Conservation (phyloP, 2,888 invertebrate genomes). For the Agrotis ipsilon region DNA sequence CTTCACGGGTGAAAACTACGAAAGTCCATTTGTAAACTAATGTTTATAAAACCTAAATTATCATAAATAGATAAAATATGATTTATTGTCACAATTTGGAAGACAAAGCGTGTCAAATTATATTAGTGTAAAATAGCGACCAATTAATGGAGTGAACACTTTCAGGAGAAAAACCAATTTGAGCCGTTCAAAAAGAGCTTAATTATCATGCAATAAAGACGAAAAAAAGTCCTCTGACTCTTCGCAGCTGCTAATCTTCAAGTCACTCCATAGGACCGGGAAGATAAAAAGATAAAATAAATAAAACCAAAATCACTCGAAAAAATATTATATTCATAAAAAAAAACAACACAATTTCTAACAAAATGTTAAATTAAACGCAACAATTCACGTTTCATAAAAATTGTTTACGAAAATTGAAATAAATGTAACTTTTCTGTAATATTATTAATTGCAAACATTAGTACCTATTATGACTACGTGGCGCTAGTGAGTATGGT, state of each 20-base stretch:
- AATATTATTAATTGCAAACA: slow-evolving; percentile 12
- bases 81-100: slow-evolving; percentile 9
- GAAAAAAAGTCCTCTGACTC: no score
- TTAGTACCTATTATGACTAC: slow-evolving; percentile 7
- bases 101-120: slow-evolving; percentile 7
- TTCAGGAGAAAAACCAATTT: neutral
- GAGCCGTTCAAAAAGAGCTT: neutral
- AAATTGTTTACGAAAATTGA: neutral
- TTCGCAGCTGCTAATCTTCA: no score
- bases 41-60: no score
- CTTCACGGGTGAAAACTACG: no score
- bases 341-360: slow-evolving; percentile 49
- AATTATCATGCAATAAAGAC: no score
- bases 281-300: slow-evolving; percentile 23
- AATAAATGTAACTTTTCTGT: neutral
- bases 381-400: slow-evolving; percentile 21
- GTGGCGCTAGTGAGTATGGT: neutral
- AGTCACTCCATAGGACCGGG: neutral
- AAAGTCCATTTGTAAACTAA: no score
- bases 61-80: neutral
- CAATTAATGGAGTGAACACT: neutral
- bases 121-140: neutral
- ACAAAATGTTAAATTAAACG: slow-evolving; percentile 41
- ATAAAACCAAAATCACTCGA: slow-evolving; percentile 40
- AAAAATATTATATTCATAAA: slow-evolving; percentile 46